Conservation (phyloP, 2,113 vertebrate species). For the Lonchura striata region DNA sequence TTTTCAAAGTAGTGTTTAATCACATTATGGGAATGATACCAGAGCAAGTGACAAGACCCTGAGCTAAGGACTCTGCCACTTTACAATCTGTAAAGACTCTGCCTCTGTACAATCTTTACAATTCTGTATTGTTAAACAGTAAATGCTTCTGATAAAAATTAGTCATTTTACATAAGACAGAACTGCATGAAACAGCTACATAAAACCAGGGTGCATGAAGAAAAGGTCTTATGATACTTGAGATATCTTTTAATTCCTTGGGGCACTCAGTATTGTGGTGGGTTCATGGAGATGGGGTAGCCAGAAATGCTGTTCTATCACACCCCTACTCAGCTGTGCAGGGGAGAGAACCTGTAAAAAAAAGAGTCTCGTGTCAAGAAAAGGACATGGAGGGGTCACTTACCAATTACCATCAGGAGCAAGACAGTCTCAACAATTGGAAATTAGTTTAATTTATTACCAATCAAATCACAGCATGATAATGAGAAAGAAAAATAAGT, state of each 20-base stretch:
- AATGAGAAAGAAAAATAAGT: neutral
- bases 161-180: neutral
- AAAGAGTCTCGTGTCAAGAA: neutral
- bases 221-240: neutral
- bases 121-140: neutral
- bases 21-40: neutral
- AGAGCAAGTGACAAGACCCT: neutral
- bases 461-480: neutral
- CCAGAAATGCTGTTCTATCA: neutral
- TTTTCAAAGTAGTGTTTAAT: neutral
- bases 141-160: neutral
- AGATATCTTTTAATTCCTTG: neutral
- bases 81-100: neutral
- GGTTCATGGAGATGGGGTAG: neutral
- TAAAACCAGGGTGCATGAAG: neutral
- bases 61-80: neutral
- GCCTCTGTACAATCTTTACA: neutral
- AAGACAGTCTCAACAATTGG: neutral
- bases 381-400: neutral
- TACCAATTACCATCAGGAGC: accelerated
- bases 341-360: neutral
- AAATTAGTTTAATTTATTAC: neutral
- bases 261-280: neutral
- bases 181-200: neutral
- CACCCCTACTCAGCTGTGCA: neutral